Conservation (phyloP, 1,140 invertebrate species). For the Cardiocondyla obscurior region DNA sequence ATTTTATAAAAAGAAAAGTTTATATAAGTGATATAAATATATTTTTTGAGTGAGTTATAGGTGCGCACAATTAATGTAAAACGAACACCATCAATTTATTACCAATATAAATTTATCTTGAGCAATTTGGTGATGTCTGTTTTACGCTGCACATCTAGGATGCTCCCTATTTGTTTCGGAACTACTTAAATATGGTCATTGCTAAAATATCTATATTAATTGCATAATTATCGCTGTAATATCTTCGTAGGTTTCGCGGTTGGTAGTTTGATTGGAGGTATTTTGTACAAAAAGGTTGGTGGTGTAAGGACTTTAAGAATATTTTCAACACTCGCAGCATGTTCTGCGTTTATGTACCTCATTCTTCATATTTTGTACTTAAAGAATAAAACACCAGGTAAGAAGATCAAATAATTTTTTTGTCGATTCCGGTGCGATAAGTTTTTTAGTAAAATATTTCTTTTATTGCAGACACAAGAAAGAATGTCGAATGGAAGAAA, state of each 20-base stretch:
- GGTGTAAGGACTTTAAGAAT: slow-evolving; percentile 85
- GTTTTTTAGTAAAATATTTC: background rate
- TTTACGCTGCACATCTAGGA: too few relatives aligned
- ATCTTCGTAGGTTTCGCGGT: slow-evolving; percentile 85
- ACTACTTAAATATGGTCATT: too few relatives aligned
- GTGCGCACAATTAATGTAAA: too few relatives aligned
- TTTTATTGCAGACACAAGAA: slow-evolving; percentile 50
- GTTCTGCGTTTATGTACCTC: slow-evolving; percentile 84
- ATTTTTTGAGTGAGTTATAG: too few relatives aligned
- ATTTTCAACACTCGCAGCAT: slow-evolving; percentile 83
- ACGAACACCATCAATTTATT: too few relatives aligned
- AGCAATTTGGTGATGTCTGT: too few relatives aligned
- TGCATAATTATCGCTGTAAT: background rate
- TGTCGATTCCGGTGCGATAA: background rate
- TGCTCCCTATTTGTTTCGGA: too few relatives aligned
- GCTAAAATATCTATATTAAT: slow-evolving; percentile 52
- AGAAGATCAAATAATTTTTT: background rate
- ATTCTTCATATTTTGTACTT: slow-evolving; percentile 82
- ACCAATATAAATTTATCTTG: too few relatives aligned
- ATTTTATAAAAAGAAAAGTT: background rate
- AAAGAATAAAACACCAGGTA: slow-evolving; percentile 76
- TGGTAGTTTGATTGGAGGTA: slow-evolving; percentile 86
- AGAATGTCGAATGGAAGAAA: background rate
- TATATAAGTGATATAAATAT: background rate
- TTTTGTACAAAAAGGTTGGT: slow-evolving; percentile 85